These are phyloP conservation scores for Aricia artaxerxes DNA, from an alignment of 2,888 invertebrate genomes.

Conservation along the genomic window DNA sequence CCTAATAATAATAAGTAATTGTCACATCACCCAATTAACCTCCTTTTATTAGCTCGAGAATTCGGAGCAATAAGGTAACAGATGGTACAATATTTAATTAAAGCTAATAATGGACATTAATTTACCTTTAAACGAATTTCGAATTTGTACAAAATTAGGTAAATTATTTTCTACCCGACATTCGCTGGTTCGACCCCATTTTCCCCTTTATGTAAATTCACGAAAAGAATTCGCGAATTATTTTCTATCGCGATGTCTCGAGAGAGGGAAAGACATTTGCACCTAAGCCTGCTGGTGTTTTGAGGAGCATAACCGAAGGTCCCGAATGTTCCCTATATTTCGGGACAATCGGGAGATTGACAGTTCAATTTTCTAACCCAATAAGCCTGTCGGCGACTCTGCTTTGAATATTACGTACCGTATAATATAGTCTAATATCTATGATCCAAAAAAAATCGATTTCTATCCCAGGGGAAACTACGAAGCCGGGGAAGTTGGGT, in stretches of 20 bases:
- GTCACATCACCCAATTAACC: neutral
- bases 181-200: neutral
- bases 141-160: neutral
- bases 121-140: neutral
- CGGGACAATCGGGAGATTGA: slow-evolving; percentile 4
- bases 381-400: neutral
- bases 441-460: neutral
- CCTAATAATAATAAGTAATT: neutral
- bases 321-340: neutral
- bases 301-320: neutral
- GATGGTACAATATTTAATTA: slow-evolving; percentile 4
- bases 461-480: neutral
- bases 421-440: neutral
- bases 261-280: neutral
- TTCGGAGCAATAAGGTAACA: neutral
- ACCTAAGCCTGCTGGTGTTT: neutral
- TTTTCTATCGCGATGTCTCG: neutral
- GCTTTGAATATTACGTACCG: neutral
- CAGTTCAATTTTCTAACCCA: slow-evolving; percentile 28
- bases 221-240: neutral
- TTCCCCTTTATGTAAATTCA: neutral
- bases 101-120: neutral
- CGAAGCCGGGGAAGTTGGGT: no score
- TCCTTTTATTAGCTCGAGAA: neutral
- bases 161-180: neutral